Evolutionary conservation across 30 jellyfish, hydroid and myxozoan genomes (phyloP).

Genomic region (Pseudorhiza aurosa): DNA sequence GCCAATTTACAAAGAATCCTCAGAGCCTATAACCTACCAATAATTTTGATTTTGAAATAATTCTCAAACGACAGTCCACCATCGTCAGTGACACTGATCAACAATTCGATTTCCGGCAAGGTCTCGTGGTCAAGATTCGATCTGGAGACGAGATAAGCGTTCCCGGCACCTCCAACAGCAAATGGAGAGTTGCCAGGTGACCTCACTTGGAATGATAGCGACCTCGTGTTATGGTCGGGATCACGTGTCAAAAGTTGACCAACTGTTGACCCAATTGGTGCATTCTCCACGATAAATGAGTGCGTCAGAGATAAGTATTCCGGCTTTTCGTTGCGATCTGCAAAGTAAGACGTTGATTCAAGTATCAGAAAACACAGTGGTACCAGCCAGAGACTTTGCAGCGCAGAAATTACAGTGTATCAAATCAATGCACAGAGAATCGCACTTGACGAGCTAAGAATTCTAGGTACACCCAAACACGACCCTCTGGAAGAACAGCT

Average conservation of each 20-base stretch:
- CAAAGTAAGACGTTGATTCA: too few relatives aligned
- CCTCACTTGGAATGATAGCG: slow-evolving; percentile 22
- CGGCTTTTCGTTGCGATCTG: slow-evolving; percentile 75
- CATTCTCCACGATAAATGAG: slow-evolving; percentile 38
- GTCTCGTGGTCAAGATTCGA: slow-evolving; percentile 77
- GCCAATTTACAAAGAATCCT: too few relatives aligned
- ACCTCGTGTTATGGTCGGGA: slow-evolving; percentile 35
- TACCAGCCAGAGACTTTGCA: too few relatives aligned
- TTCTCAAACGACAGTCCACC: slow-evolving; percentile 72
- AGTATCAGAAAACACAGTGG: too few relatives aligned
- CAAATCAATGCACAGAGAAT: too few relatives aligned
- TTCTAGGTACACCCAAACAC: too few relatives aligned
- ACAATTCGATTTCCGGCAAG: slow-evolving; percentile 5
- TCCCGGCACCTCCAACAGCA: slow-evolving; percentile 49
- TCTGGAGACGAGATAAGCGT: slow-evolving; percentile 12
- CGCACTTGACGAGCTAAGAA: too few relatives aligned
- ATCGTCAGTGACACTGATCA: slow-evolving; percentile 74
- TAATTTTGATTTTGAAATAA: slow-evolving; percentile 34
- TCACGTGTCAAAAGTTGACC: slow-evolving; percentile 68
- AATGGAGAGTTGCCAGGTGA: slow-evolving; percentile 59
- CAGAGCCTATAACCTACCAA: slow-evolving; percentile 39
- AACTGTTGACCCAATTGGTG: slow-evolving; percentile 43
- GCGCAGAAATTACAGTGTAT: too few relatives aligned
- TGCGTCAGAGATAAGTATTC: slow-evolving; percentile 34
- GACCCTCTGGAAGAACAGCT: too few relatives aligned